phyloP scores from a whole-genome alignment of 1,140 invertebrate species.

The Zaprionus ghesquierei region DNA sequence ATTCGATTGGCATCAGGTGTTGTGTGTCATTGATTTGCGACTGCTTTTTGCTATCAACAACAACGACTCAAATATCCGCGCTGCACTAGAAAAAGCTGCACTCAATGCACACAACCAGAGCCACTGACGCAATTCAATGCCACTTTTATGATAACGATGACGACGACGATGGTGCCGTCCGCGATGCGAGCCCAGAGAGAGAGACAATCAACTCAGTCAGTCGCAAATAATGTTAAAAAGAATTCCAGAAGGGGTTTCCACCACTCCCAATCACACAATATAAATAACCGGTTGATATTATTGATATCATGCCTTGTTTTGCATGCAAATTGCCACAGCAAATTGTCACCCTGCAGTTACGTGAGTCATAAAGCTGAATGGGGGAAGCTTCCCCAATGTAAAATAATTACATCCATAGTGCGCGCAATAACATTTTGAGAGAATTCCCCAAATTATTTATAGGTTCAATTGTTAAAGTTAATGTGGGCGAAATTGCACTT shows the following conservation, averaged over 20 bases:
- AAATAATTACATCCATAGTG: neutral
- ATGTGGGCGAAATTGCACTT: neutral
- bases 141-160: constrained; percentile 58
- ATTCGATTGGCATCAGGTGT: constrained; percentile 74
- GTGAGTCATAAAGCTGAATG: neutral
- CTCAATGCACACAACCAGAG: constrained; percentile 76
- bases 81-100: constrained; percentile 48
- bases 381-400: neutral
- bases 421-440: neutral
- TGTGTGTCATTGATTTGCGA: constrained; percentile 65
- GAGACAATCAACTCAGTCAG: constrained; percentile 8
- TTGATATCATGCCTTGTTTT: constrained; percentile 41
- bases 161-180: constrained; percentile 4
- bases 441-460: neutral
- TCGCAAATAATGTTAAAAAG: constrained; percentile 10
- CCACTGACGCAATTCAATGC: constrained; percentile 77
- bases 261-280: neutral
- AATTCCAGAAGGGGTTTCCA: neutral
- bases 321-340: constrained; percentile 66
- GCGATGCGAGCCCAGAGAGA: constrained; percentile 10
- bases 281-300: neutral
- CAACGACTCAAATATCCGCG: neutral
- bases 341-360: constrained; percentile 45
- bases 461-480: neutral
- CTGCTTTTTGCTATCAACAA: constrained; percentile 50